Evolutionary conservation across 1,140 invertebrate genomes (phyloP).

Genomic region (Probaryconus sp.): DNA sequence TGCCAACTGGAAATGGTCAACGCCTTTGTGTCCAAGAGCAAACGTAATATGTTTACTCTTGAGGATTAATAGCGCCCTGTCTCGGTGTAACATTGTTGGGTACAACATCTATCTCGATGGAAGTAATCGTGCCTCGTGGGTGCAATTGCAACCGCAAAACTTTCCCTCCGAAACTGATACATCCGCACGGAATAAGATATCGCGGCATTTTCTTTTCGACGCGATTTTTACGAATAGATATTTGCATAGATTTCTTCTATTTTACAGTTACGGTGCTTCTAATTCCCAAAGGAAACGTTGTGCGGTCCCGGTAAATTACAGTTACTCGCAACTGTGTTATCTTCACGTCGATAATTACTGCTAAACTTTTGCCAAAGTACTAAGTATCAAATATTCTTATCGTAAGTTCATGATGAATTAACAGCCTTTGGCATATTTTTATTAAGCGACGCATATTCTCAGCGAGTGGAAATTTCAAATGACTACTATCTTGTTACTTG

Average conservation of each 20-base stretch:
- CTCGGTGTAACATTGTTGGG: slow-evolving; percentile 9
- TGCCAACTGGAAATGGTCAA: slow-evolving; percentile 14
- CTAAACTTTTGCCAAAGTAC: slow-evolving; percentile 20
- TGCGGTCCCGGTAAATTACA: slow-evolving; percentile 15
- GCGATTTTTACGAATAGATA: slow-evolving; percentile 17
- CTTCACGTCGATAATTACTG: slow-evolving; percentile 29
- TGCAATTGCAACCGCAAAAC: slow-evolving; percentile 20
- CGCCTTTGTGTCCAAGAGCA: slow-evolving; percentile 24
- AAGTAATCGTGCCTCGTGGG: slow-evolving; percentile 32
- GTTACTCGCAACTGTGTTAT: slow-evolving; percentile 31
- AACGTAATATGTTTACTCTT: slow-evolving; percentile 25
- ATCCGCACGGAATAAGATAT: slow-evolving; percentile 12
- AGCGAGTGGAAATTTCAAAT: too few relatives aligned
- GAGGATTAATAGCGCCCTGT: slow-evolving; percentile 32
- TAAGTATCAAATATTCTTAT: slow-evolving; percentile 20
- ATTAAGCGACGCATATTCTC: slow-evolving; percentile 6
- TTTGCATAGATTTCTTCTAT: slow-evolving; percentile 40
- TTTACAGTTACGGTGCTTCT: slow-evolving; percentile 1
- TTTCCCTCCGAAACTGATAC: slow-evolving; percentile 30
- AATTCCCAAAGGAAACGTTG: slow-evolving; percentile 18
- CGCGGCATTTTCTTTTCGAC: neutral
- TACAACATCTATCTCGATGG: slow-evolving; percentile 6
- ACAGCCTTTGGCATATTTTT: slow-evolving; percentile 9
- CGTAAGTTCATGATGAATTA: slow-evolving; percentile 16
- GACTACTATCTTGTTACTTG: too few relatives aligned